These are phyloP conservation scores for Montipora sp. DNA, from an alignment of 64 coral and sea anemone genomes.

Conservation along the genomic window DNA sequence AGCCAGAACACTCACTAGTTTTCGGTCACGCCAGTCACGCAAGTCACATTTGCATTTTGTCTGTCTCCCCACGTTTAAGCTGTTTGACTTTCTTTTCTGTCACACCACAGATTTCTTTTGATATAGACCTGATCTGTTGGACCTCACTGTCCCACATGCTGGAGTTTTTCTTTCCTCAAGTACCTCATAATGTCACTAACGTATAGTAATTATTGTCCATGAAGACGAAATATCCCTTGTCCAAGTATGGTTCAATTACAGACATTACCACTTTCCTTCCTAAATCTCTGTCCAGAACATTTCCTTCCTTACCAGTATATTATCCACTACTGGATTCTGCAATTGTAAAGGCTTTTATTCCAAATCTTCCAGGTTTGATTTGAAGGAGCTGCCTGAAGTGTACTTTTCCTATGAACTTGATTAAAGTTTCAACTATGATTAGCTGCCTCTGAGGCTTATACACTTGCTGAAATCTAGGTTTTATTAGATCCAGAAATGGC, in stretches of 20 bases:
- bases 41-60: slow-evolving; percentile 6
- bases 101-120: slow-evolving; percentile 17
- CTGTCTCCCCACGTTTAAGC: slow-evolving; percentile 36
- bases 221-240: slow-evolving; percentile 29
- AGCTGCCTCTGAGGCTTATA: slow-evolving; percentile 21
- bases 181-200: neutral
- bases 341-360: slow-evolving; percentile 35
- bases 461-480: neutral
- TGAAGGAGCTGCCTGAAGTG: slow-evolving; percentile 48
- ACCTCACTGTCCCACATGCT: slow-evolving; percentile 45
- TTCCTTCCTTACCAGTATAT: slow-evolving; percentile 37
- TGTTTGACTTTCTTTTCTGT: slow-evolving; percentile 14
- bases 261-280: neutral
- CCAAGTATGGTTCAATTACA: slow-evolving; percentile 2
- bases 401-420: slow-evolving; percentile 48
- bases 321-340: slow-evolving; percentile 23
- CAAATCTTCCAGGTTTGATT: slow-evolving; percentile 34
- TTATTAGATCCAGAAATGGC: slow-evolving; percentile 17
- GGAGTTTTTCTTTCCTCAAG: neutral
- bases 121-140: neutral
- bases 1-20: neutral
- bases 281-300: neutral
- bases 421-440: slow-evolving; percentile 29
- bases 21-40: slow-evolving; percentile 11
- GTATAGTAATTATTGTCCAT: slow-evolving; percentile 53